These are phyloP conservation scores for Euleptes europaea DNA, from an alignment of 2,113 vertebrate species.

Conservation along the genomic window DNA sequence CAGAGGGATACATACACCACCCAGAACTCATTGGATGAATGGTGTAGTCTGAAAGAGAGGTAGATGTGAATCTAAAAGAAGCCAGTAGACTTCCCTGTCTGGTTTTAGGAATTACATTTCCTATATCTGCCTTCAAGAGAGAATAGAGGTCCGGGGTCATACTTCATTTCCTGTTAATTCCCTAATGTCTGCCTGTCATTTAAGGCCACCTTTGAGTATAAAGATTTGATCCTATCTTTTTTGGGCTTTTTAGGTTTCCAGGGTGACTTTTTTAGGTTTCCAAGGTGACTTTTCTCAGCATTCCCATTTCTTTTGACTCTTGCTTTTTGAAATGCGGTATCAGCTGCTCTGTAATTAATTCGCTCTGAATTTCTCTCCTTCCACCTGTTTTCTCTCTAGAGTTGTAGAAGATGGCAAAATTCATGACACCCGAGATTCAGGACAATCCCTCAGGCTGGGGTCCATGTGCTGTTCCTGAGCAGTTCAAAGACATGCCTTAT, in stretches of 20 bases:
- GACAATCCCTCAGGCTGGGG: slow-evolving; percentile 97
- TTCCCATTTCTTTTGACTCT: neutral
- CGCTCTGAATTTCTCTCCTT: fast-evolving
- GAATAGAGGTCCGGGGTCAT: neutral
- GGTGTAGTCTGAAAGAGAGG: neutral
- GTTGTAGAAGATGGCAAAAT: slow-evolving; percentile 88
- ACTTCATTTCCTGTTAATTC: neutral
- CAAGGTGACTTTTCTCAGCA: neutral
- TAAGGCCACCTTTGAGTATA: neutral
- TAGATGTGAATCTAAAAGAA: neutral
- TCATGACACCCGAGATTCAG: slow-evolving; percentile 95
- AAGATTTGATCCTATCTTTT: neutral
- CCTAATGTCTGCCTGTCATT: neutral
- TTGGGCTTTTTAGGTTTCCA: neutral
- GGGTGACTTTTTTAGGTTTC: neutral
- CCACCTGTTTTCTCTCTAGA: neutral
- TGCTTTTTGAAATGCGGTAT: neutral
- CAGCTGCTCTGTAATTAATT: neutral
- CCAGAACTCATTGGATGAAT: neutral
- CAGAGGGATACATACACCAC: neutral
- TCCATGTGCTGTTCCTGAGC: slow-evolving; percentile 95
- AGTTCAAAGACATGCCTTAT: slow-evolving; percentile 98
- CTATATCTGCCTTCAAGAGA: neutral
- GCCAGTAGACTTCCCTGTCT: too few relatives aligned
- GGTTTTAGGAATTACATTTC: neutral